These are phyloP conservation scores for Megathymus violae DNA, from an alignment of 1,140 invertebrate genomes.

Conservation along the genomic window DNA sequence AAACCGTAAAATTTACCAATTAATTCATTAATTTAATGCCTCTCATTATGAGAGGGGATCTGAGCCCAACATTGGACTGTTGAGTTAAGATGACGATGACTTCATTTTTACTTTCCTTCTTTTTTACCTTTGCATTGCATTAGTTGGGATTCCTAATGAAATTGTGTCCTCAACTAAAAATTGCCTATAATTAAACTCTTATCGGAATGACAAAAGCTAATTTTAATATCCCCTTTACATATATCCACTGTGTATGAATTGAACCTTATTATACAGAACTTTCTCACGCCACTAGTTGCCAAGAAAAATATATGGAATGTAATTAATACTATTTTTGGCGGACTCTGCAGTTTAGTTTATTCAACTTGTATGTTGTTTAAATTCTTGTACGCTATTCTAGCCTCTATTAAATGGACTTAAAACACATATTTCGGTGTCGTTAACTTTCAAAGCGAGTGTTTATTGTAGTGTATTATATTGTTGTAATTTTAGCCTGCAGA, in stretches of 20 bases:
- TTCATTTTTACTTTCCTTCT: no score
- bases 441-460: background rate
- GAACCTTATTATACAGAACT: background rate
- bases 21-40: no score
- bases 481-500: slow-evolving; percentile 3
- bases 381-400: slow-evolving; percentile 5
- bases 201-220: no score
- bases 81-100: no score
- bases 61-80: no score
- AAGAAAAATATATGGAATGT: slow-evolving; percentile 9
- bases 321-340: slow-evolving; percentile 19
- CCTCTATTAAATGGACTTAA: background rate
- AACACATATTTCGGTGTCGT: background rate
- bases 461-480: background rate
- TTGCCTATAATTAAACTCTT: background rate
- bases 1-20: no score
- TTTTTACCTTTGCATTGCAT: no score
- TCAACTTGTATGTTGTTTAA: background rate
- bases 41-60: no score
- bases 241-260: background rate
- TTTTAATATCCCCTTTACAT: background rate
- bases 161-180: background rate
- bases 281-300: slow-evolving; percentile 9
- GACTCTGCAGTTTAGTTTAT: slow-evolving; percentile 3
- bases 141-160: no score